These are phyloP conservation scores for Apodemus agrarius DNA, from an alignment of 2,797 vertebrate species.

Conservation along the genomic window DNA sequence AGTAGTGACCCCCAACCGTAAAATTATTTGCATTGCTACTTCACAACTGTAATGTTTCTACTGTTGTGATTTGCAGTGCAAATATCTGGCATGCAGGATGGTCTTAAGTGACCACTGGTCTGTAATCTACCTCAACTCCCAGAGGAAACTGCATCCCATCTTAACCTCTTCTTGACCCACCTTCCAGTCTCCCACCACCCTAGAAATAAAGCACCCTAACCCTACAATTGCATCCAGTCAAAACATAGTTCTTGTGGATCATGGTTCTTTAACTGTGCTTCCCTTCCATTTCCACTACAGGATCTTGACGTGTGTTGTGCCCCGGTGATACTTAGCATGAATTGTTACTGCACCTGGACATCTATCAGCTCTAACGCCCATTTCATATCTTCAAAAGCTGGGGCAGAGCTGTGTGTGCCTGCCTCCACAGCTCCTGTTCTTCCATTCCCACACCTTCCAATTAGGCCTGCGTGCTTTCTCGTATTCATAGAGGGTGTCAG, in stretches of 20 bases:
- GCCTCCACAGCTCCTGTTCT: background rate
- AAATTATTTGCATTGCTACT: background rate
- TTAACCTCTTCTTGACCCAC: background rate
- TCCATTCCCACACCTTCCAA: background rate
- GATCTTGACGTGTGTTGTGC: background rate
- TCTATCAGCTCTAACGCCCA: background rate
- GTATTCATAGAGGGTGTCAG: background rate
- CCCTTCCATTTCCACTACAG: background rate
- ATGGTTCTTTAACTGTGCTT: background rate
- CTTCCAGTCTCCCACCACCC: background rate
- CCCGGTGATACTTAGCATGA: background rate
- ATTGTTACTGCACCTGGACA: background rate
- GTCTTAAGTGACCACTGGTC: background rate
- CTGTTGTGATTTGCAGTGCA: background rate
- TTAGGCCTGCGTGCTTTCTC: background rate
- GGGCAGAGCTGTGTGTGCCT: background rate
- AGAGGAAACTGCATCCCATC: background rate
- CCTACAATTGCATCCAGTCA: background rate
- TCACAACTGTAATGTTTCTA: background rate
- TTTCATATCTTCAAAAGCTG: slow-evolving; percentile 9
- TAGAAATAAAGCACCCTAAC: background rate
- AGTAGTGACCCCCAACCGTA: background rate
- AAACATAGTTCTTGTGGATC: background rate
- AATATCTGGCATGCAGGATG: background rate
- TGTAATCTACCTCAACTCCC: background rate